phyloP scores from a whole-genome alignment of 2,113 vertebrate species.

The Cranoglanis bouderius region DNA sequence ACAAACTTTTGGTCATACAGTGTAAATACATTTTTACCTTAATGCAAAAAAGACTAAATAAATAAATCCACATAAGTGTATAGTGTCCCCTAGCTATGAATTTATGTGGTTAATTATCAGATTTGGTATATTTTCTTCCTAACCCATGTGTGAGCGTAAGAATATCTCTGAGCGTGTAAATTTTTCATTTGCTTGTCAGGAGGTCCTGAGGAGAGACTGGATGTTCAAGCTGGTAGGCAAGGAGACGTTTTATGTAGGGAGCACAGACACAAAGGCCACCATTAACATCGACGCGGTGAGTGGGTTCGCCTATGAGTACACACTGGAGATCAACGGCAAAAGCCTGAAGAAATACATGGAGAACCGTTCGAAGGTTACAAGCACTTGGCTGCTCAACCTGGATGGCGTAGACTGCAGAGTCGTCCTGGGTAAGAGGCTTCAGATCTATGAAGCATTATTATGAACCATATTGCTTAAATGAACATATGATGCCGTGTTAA shows the following conservation, averaged over 20 bases:
- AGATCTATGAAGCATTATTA: background rate
- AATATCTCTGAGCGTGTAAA: background rate
- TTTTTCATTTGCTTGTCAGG: constrained; percentile 68
- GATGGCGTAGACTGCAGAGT: constrained; percentile 87
- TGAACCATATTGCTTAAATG: background rate
- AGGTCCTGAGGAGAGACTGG: constrained; percentile 91
- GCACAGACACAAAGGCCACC: constrained; percentile 86
- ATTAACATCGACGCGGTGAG: constrained; percentile 95
- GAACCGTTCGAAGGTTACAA: constrained; percentile 92
- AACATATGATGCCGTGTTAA: background rate
- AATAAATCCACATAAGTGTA: background rate
- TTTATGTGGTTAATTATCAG: background rate
- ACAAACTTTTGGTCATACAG: too few species aligned
- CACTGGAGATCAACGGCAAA: constrained; percentile 95
- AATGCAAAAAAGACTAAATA: too few species aligned
- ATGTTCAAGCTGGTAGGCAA: constrained; percentile 99
- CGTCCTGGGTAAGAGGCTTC: constrained; percentile 83
- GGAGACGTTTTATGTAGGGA: constrained; percentile 90
- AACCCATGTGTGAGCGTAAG: background rate
- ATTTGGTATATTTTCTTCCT: background rate
- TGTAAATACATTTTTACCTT: too few species aligned
- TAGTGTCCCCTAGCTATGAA: background rate
- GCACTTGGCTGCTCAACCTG: constrained; percentile 90
- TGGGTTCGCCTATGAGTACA: constrained; percentile 96
- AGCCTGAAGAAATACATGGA: constrained; percentile 96